These are phyloP conservation scores for Drosophila sp. DNA, from an alignment of 1,140 invertebrate species.

Conservation along the genomic window DNA sequence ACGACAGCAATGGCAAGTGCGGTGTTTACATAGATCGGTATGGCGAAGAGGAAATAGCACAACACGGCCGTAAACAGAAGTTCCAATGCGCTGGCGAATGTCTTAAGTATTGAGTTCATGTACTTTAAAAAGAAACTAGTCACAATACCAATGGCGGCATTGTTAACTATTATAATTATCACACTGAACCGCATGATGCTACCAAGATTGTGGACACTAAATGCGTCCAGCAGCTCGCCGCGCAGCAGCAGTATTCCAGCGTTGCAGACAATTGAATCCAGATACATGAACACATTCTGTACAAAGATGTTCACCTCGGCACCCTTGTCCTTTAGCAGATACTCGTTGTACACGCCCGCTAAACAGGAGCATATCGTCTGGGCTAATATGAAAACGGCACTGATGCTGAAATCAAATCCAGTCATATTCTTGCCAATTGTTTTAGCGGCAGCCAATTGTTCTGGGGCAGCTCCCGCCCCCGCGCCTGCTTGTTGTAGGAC, in stretches of 20 bases:
- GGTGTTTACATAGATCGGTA: constrained; percentile 94
- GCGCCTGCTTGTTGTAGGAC: constrained; percentile 49
- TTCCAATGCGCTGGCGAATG: constrained; percentile 97
- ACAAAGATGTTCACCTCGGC: constrained; percentile 94
- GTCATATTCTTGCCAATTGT: constrained; percentile 85
- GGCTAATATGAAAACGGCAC: constrained; percentile 90
- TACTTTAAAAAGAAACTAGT: constrained; percentile 97
- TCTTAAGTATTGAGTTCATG: constrained; percentile 98
- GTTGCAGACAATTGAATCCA: constrained; percentile 97
- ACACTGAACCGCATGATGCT: constrained; percentile 89
- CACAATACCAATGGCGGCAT: constrained; percentile 95
- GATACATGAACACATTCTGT: constrained; percentile 98
- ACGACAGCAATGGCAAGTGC: constrained; percentile 93
- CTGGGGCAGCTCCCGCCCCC: background rate
- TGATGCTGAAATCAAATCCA: constrained; percentile 87
- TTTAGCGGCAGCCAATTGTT: constrained; percentile 4
- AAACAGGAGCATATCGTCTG: constrained; percentile 96
- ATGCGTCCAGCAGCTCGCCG: constrained; percentile 87
- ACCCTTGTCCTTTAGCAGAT: constrained; percentile 94
- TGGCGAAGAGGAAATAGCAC: constrained; percentile 95
- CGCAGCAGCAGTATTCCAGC: constrained; percentile 88
- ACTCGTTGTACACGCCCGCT: constrained; percentile 98
- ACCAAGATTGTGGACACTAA: constrained; percentile 86
- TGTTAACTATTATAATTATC: constrained; percentile 94
- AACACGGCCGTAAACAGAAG: constrained; percentile 95